phyloP scores from a whole-genome alignment of 2,888 invertebrate species.

The Drosophila formosana region DNA sequence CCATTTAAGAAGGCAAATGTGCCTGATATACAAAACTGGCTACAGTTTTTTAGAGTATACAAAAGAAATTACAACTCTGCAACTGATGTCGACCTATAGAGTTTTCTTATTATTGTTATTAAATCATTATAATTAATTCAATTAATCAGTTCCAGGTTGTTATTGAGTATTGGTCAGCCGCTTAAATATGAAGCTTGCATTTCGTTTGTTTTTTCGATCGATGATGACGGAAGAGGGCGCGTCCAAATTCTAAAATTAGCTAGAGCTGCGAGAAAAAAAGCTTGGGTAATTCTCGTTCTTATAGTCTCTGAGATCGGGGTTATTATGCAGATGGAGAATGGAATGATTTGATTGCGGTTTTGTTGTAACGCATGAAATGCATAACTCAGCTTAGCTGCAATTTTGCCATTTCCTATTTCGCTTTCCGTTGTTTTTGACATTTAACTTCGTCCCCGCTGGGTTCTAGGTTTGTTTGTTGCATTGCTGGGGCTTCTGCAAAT shows the following conservation, averaged over 20 bases:
- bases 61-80: too few species aligned
- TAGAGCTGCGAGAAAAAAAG: too few species aligned
- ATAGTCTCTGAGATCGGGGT: not conserved
- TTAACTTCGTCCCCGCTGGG: conserved; percentile 4
- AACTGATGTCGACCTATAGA: not conserved
- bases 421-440: conserved; percentile 29
- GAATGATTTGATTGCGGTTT: conserved; percentile 10
- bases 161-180: not conserved
- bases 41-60: too few species aligned
- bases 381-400: conserved; percentile 50
- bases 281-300: not conserved
- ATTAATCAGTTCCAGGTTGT: too few species aligned
- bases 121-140: too few species aligned
- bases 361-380: conserved; percentile 19
- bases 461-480: conserved; percentile 44
- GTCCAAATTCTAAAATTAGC: not conserved
- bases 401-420: conserved; percentile 30
- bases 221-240: not conserved
- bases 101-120: too few species aligned
- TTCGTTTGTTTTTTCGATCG: not conserved
- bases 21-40: too few species aligned
- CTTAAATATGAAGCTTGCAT: not conserved
- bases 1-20: too few species aligned
- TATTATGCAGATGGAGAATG: not conserved
- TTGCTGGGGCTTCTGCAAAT: conserved; percentile 60